phyloP scores from a whole-genome alignment of 2,113 vertebrate genomes.

The Oncorhynchus keta region DNA sequence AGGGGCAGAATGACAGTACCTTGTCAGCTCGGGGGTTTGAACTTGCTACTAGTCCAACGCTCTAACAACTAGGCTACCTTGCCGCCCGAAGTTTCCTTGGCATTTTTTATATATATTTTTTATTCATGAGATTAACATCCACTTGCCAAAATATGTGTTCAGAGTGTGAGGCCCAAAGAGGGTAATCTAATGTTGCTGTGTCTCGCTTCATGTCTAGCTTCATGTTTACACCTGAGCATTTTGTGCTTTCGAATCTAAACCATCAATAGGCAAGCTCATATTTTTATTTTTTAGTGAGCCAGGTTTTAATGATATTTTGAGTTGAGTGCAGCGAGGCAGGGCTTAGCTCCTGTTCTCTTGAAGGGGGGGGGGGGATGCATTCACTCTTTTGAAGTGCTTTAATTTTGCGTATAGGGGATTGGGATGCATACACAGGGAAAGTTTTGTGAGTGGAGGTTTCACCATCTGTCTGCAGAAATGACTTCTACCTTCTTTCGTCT shows the following conservation, averaged over 20 bases:
- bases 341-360: too few relatives aligned
- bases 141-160: neutral
- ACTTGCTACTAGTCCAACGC: too few relatives aligned
- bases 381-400: conserved; percentile 57
- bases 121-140: neutral
- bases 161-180: neutral
- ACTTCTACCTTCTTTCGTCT: conserved; percentile 35
- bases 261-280: conserved; percentile 25
- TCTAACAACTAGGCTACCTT: too few relatives aligned
- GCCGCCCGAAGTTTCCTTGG: neutral
- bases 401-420: conserved; percentile 53
- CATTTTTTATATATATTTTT: too few relatives aligned
- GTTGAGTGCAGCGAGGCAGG: conserved; percentile 43
- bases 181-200: neutral
- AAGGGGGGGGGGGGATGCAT: conserved; percentile 44
- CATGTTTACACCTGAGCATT: neutral
- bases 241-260: neutral
- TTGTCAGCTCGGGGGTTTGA: too few relatives aligned
- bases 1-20: too few relatives aligned
- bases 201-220: neutral
- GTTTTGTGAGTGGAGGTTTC: conserved; percentile 57
- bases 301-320: conserved; percentile 12
- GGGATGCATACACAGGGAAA: conserved; percentile 27
- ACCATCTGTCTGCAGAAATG: conserved; percentile 56
- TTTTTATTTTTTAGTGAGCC: conserved; percentile 9